phyloP scores from a whole-genome alignment of 2,888 invertebrate species.

The Marronus borbonicus region DNA sequence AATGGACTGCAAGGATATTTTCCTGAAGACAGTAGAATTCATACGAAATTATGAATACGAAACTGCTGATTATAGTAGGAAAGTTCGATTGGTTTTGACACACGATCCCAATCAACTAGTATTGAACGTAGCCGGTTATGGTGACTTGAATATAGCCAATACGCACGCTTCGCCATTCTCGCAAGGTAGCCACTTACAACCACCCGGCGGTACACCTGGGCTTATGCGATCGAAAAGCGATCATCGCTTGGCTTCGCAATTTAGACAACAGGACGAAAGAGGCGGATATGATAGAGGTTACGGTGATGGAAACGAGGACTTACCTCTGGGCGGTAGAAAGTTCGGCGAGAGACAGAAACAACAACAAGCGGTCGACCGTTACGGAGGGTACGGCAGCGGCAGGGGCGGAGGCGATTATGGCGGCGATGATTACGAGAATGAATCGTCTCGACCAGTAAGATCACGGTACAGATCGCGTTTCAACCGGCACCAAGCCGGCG shows the following conservation, averaged over 20 bases:
- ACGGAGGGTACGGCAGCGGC: constrained; percentile 64
- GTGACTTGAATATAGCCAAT: constrained; percentile 88
- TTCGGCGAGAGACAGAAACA: constrained; percentile 85
- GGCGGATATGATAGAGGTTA: constrained; percentile 72
- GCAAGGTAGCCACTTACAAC: constrained; percentile 72
- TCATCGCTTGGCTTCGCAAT: constrained; percentile 90
- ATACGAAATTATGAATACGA: constrained; percentile 96
- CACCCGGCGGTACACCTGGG: constrained; percentile 78
- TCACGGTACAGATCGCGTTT: constrained; percentile 80
- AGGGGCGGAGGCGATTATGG: constrained; percentile 72
- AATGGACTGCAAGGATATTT: constrained; percentile 96
- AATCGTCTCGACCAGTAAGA: constrained; percentile 76
- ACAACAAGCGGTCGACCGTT: constrained; percentile 69
- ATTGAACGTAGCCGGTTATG: constrained; percentile 89
- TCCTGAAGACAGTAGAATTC: constrained; percentile 95
- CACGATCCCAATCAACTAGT: constrained; percentile 95
- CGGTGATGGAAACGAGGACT: constrained; percentile 77
- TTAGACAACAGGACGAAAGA: constrained; percentile 87
- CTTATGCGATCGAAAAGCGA: constrained; percentile 95
- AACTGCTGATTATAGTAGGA: constrained; percentile 89
- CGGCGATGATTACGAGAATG: constrained; percentile 79
- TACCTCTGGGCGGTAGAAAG: constrained; percentile 82
- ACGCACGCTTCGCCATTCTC: constrained; percentile 66
- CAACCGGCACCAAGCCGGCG: constrained; percentile 73
- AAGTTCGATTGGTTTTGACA: constrained; percentile 89